These are phyloP conservation scores for Trachemys scripta DNA, from an alignment of 2,113 vertebrate species.

Conservation along the genomic window DNA sequence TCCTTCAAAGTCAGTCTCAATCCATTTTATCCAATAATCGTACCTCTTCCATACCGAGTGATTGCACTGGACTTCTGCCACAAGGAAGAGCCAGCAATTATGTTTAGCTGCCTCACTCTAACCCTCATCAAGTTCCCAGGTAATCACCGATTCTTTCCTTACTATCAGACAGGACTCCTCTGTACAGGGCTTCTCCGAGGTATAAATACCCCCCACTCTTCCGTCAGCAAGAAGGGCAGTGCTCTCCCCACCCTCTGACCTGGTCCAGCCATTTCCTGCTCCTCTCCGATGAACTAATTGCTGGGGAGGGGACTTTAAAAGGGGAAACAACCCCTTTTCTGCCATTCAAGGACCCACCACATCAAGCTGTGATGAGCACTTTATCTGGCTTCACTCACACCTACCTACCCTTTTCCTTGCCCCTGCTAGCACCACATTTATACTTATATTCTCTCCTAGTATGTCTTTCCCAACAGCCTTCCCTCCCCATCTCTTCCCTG, in stretches of 20 bases:
- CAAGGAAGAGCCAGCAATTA: too few species aligned
- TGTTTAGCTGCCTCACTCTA: neutral
- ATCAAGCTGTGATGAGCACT: neutral
- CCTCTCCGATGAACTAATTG: neutral
- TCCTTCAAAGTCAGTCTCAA: neutral
- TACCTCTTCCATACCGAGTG: neutral
- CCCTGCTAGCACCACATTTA: neutral
- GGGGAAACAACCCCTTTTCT: neutral
- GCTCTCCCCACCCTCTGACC: neutral
- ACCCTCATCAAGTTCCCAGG: neutral
- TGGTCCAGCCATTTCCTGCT: neutral
- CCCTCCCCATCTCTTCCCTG: neutral
- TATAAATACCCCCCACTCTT: neutral
- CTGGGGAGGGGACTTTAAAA: neutral
- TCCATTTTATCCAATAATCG: neutral
- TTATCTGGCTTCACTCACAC: neutral
- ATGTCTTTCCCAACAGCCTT: neutral
- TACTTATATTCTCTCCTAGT: fast-evolving
- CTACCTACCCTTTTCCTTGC: neutral
- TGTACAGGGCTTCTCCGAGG: neutral
- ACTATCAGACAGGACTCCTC: neutral
- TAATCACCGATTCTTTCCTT: neutral
- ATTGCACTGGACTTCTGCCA: neutral
- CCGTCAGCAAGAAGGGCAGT: neutral
- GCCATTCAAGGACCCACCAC: neutral